These are phyloP conservation scores for Caenorhabditis afra DNA, from an alignment of 2,888 invertebrate genomes.

Conservation along the genomic window DNA sequence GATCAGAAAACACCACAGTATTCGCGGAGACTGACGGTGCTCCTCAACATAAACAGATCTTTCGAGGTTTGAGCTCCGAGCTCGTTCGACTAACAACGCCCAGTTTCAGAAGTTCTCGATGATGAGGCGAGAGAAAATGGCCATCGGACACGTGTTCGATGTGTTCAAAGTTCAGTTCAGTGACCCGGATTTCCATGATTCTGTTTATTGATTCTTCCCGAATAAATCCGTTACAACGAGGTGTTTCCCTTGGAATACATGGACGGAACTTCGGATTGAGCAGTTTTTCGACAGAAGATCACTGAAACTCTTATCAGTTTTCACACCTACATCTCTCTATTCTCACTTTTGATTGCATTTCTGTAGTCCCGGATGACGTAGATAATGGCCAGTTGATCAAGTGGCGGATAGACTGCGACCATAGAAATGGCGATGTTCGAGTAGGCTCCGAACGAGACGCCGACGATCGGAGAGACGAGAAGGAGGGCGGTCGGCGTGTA, in stretches of 20 bases:
- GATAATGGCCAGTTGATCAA: conserved; percentile 46
- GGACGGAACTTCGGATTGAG: conserved; percentile 9
- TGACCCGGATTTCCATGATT: conserved; percentile 2
- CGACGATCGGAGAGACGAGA: conserved; percentile 38
- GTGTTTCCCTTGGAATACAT: conserved; percentile 20
- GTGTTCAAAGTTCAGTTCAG: conserved; percentile 11
- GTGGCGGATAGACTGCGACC: conserved; percentile 42
- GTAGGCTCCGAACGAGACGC: conserved; percentile 41
- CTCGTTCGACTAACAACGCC: not conserved
- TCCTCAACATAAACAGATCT: conserved; percentile 1
- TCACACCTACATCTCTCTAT: not conserved
- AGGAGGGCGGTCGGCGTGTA: conserved; percentile 46
- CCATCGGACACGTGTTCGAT: conserved; percentile 3
- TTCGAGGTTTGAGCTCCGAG: conserved; percentile 7
- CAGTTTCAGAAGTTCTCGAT: conserved; percentile 11
- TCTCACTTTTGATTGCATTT: conserved; percentile 35
- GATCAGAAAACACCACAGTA: not conserved
- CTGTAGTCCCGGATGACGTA: conserved; percentile 46
- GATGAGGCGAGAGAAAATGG: not conserved
- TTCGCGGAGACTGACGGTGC: not conserved
- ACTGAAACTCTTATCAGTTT: conserved; percentile 6
- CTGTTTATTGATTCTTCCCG: too few relatives aligned
- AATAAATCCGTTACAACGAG: too few relatives aligned
- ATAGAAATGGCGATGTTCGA: conserved; percentile 33
- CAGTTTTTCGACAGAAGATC: conserved; percentile 39